These are phyloP conservation scores for Eumerus sabulonum DNA, from an alignment of 2,888 invertebrate species.

Conservation along the genomic window DNA sequence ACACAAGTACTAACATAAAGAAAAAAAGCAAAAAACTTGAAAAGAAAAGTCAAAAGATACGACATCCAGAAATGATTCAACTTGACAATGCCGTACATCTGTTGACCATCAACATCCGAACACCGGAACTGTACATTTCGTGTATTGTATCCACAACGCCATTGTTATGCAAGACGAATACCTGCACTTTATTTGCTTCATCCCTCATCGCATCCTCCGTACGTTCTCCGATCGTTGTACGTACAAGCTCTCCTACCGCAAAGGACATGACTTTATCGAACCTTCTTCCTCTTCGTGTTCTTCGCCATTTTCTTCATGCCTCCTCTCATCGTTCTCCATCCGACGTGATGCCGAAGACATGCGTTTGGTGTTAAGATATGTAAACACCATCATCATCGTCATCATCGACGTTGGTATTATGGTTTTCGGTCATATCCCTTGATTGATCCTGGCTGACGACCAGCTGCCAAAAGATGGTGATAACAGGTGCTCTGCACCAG, in stretches of 20 bases:
- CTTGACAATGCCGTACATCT: slow-evolving; percentile 59
- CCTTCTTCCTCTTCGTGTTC: neutral
- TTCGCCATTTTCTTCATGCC: neutral
- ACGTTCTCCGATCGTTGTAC: slow-evolving; percentile 3
- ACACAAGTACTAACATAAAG: slow-evolving; percentile 10
- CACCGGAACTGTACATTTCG: slow-evolving; percentile 57
- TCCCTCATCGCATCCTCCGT: slow-evolving; percentile 13
- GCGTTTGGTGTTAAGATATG: slow-evolving; percentile 36
- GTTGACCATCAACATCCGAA: slow-evolving; percentile 49
- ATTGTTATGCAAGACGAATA: slow-evolving; percentile 60
- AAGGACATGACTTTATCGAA: slow-evolving; percentile 48
- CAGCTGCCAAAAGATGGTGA: slow-evolving; percentile 43
- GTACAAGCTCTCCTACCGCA: slow-evolving; percentile 11
- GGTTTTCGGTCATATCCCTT: slow-evolving; percentile 4
- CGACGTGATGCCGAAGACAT: slow-evolving; percentile 29
- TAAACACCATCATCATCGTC: slow-evolving; percentile 31
- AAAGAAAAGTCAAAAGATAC: slow-evolving; percentile 51
- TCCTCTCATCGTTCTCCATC: too few relatives aligned
- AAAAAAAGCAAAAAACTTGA: slow-evolving; percentile 26
- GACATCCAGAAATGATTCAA: slow-evolving; percentile 9
- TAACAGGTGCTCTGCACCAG: slow-evolving; percentile 43
- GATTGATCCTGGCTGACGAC: neutral
- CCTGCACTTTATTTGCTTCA: slow-evolving; percentile 35
- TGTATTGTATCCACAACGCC: slow-evolving; percentile 8
- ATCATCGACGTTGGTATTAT: slow-evolving; percentile 10